Evolutionary conservation across 1,140 invertebrate species (phyloP), one percentile per base, ranked within the genome.

Genomic region (Cydia amplana): DNA sequence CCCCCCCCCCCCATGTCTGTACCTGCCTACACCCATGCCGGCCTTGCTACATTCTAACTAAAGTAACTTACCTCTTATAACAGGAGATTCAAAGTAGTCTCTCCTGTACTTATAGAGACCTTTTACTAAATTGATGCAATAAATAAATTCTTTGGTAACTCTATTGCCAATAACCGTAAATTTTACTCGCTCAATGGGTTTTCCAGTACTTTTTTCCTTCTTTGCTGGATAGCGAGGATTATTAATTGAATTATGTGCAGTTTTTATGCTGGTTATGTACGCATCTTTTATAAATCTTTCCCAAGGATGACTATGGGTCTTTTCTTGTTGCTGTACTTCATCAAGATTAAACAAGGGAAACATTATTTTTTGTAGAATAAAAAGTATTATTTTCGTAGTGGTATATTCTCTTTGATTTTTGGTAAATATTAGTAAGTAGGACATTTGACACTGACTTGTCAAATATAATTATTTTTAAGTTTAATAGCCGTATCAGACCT

Each of bases 111-210:
- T 92, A 49, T 90, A 78, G 55, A 92, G 82, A 25, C 82, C 86
- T 78, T 84, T 86, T 55, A 87, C 81, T 75, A 92, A 73, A 73
- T 88, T 80, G 18, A 81, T 77, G 32, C 87, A 90, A 40, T 87
- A 87, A 77, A 87, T 89, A 79, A 90, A 92, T 77, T 91, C 88
- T 70, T 87, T 87, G 20, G 85, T 83, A 7, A 89, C 75, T 79
- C 82, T 83, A 73, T 90, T 85, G 32, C 91, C 91, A 70, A 91
- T 85, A 25, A 92, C 78, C 0, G 82, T 88, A 77, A 91, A 87
- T 76, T 85, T 85, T 46, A 83, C 73, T 14, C 78, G 77, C n/a
- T 78, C 28, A 28, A 73, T 18, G 14, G 28, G 20, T 55, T 74
- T 74, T 23, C 28, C 73, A 18, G 46, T 36, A 23, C 9, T 6